Conservation (phyloP, 2,797 vertebrate genomes). For the Hyperoplus lanceolatus region DNA sequence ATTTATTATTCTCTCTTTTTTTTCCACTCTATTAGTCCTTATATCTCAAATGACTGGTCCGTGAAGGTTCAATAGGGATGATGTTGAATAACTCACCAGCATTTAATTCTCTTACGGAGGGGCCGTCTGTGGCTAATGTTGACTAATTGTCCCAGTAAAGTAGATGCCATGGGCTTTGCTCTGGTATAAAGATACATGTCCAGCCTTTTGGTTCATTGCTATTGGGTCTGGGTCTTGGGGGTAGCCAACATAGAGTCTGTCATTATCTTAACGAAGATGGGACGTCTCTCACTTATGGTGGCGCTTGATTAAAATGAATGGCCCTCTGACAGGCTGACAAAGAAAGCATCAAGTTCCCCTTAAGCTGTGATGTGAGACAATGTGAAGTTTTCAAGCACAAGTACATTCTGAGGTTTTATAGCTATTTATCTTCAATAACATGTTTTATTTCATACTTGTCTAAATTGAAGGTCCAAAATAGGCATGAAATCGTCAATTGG, state of each 20-base stretch:
- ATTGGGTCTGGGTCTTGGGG: conserved; percentile 27
- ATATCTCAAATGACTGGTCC: conserved; percentile 33
- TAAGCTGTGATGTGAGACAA: background rate
- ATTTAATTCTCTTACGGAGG: conserved; percentile 66
- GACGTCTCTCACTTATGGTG: conserved; percentile 76
- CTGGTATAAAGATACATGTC: conserved; percentile 73
- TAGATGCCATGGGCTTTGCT: conserved; percentile 43
- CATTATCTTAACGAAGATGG: conserved; percentile 80
- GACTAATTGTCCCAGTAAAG: conserved; percentile 70
- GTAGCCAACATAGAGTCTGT: conserved; percentile 57
- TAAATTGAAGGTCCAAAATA: no score
- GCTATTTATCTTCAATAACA: no score
- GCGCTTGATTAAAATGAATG: conserved; percentile 79
- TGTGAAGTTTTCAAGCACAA: background rate
- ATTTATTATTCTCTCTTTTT: background rate
- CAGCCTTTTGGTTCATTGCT: conserved; percentile 50
- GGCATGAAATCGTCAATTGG: no score
- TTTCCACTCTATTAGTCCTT: conserved; percentile 18
- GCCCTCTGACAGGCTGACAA: conserved; percentile 36
- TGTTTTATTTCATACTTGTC: no score
- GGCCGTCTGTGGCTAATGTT: conserved; percentile 63
- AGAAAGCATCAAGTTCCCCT: conserved; percentile 32
- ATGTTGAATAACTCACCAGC: conserved; percentile 42
- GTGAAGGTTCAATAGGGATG: conserved; percentile 53
- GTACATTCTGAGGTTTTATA: no score